Conservation (phyloP, 1,140 invertebrate species). For the Hesperophylax magnus region DNA sequence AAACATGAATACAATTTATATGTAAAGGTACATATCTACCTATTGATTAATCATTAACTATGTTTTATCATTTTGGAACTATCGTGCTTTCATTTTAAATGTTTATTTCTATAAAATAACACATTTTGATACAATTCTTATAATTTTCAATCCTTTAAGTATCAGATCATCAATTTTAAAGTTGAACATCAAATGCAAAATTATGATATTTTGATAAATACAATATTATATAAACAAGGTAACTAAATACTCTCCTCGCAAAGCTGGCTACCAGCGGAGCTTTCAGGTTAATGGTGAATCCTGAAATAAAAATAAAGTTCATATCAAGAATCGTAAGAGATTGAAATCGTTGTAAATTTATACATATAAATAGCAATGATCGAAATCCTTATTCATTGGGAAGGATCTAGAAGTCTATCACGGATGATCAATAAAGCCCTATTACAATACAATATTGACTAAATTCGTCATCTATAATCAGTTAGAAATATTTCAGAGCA, state of each 20-base stretch:
- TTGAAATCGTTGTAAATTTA: no score
- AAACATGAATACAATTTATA: conserved; percentile 23
- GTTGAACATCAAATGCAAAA: conserved; percentile 21
- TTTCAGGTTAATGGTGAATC: not conserved
- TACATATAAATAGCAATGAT: no score
- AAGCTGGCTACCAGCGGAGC: not conserved
- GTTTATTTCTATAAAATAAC: conserved; percentile 40
- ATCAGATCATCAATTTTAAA: conserved; percentile 12
- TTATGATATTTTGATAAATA: conserved; percentile 30
- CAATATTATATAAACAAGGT: not conserved
- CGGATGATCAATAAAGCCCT: no score
- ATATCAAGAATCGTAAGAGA: no score
- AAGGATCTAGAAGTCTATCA: no score
- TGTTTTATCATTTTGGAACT: conserved; percentile 54
- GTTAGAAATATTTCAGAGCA: no score
- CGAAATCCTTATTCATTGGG: no score
- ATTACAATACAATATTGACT: no score
- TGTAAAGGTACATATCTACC: not conserved
- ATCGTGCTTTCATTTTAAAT: conserved; percentile 53
- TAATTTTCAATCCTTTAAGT: conserved; percentile 13
- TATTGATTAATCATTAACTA: conserved; percentile 41
- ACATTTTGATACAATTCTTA: conserved; percentile 1
- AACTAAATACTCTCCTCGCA: not conserved
- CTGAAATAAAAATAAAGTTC: not conserved
- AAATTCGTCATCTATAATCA: no score